A percentile compares a stretch with the other conserved stretches of the same genome.
phyloP scores from a whole-genome alignment of 2,113 vertebrate genomes.

The Morone chrysops region DNA sequence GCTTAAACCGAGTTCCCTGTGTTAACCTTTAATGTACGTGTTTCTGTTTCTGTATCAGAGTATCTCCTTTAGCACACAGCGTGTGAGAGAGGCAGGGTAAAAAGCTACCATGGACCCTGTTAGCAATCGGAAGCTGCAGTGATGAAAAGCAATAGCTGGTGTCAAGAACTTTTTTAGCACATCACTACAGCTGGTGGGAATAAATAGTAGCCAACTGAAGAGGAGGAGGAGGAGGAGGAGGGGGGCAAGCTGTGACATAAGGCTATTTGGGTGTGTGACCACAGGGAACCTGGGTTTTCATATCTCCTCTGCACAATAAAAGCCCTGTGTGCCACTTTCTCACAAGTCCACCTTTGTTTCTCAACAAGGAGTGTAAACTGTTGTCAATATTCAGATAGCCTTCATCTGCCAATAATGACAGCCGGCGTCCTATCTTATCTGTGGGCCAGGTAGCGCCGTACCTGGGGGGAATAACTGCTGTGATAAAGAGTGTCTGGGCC shows the following conservation, averaged over 20 bases:
- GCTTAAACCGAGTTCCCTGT: not conserved
- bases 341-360: conserved; percentile 79
- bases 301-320: conserved; percentile 77
- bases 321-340: conserved; percentile 56
- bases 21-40: too few relatives aligned
- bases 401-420: conserved; percentile 77
- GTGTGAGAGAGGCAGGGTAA: conserved; percentile 52
- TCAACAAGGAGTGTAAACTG: conserved; percentile 75
- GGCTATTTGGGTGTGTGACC: conserved; percentile 80
- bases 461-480: conserved; percentile 75
- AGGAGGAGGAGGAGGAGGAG: not conserved
- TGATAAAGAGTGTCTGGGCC: conserved; percentile 75
- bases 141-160: conserved; percentile 93
- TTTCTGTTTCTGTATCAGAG: not conserved
- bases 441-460: conserved; percentile 65
- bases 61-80: conserved; percentile 47
- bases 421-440: conserved; percentile 81
- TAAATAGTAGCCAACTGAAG: conserved; percentile 90
- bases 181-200: conserved; percentile 93
- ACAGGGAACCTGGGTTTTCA: conserved; percentile 76
- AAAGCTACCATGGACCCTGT: conserved; percentile 80
- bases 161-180: conserved; percentile 93
- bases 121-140: conserved; percentile 90
- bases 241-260: conserved; percentile 87
- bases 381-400: conserved; percentile 77